Conservation (phyloP, 2,888 invertebrate genomes). For the Ichneumon xanthorius region DNA sequence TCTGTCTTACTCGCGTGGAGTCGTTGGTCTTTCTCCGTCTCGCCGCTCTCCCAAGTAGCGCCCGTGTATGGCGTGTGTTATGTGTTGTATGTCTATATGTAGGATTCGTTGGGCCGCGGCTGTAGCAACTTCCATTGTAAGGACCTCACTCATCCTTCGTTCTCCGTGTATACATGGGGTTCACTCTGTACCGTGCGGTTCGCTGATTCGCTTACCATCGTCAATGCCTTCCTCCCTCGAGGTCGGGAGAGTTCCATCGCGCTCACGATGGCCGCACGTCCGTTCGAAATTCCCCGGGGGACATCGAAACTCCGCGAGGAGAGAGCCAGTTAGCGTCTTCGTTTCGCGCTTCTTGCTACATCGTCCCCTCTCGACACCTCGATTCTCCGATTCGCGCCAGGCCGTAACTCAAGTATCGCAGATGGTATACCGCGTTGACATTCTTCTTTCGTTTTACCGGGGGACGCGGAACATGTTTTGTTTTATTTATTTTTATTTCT, state of each 20-base stretch:
- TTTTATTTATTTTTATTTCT: too few species aligned
- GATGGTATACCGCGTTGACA: too few species aligned
- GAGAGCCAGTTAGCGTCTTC: background rate
- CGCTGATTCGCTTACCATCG: constrained; percentile 49
- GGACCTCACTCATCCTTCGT: constrained; percentile 31
- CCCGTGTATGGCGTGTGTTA: background rate
- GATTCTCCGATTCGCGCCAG: constrained; percentile 17
- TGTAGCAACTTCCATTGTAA: constrained; percentile 41
- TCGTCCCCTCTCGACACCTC: constrained; percentile 12
- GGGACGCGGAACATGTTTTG: too few species aligned
- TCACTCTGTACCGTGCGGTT: constrained; percentile 21
- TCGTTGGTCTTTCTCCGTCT: constrained; percentile 60
- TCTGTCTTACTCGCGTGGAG: constrained; percentile 19
- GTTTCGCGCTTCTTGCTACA: background rate
- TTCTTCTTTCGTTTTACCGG: too few species aligned
- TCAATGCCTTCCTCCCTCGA: constrained; percentile 46
- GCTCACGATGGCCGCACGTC: constrained; percentile 39
- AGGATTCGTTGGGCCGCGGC: constrained; percentile 21
- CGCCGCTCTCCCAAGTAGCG: constrained; percentile 19
- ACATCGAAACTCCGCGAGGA: constrained; percentile 18
- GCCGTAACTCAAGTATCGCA: too few species aligned
- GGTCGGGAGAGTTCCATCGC: background rate
- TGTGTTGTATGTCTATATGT: constrained; percentile 1
- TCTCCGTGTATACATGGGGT: constrained; percentile 5
- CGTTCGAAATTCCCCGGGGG: constrained; percentile 56